phyloP scores from a whole-genome alignment of 2,888 invertebrate genomes.

The Unio delphinus region DNA sequence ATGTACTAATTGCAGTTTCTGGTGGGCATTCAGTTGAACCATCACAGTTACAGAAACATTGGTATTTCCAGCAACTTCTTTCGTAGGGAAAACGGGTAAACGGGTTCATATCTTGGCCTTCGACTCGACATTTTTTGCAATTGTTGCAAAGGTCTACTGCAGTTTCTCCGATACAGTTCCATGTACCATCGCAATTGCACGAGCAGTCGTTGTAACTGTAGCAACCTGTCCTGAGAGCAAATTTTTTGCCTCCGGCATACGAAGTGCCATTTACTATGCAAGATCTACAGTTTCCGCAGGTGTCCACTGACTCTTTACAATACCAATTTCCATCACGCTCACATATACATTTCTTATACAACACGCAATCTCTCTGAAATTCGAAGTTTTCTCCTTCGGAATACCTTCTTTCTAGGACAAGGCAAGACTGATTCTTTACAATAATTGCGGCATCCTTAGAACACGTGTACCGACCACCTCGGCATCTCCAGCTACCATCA shows the following conservation, averaged over 20 bases:
- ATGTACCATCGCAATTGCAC: slow-evolving; percentile 44
- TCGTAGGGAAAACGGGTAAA: slow-evolving; percentile 35
- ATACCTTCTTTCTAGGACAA: slow-evolving; percentile 6
- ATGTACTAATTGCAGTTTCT: slow-evolving; percentile 23
- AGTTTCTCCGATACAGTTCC: slow-evolving; percentile 29
- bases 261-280: slow-evolving; percentile 22
- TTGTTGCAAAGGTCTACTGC: slow-evolving; percentile 38
- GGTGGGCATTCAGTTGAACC: slow-evolving; percentile 52
- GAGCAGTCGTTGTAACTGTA: slow-evolving; percentile 34
- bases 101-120: slow-evolving; percentile 36
- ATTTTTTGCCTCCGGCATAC: slow-evolving; percentile 38
- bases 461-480: slow-evolving; percentile 25
- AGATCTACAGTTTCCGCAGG: slow-evolving; percentile 28
- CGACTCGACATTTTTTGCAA: slow-evolving; percentile 49
- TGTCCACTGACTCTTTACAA: slow-evolving; percentile 22
- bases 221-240: slow-evolving; percentile 41
- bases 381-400: slow-evolving; percentile 23
- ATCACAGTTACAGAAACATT: slow-evolving; percentile 60
- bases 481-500: slow-evolving; percentile 56
- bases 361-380: slow-evolving; percentile 17
- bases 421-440: too few species aligned
- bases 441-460: not conserved
- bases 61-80: slow-evolving; percentile 34
- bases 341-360: slow-evolving; percentile 17
- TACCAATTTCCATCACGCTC: slow-evolving; percentile 18